Base-by-base conservation (phyloP, 1,140 invertebrate species). In the Pomphorhynchus laevis region DNA sequence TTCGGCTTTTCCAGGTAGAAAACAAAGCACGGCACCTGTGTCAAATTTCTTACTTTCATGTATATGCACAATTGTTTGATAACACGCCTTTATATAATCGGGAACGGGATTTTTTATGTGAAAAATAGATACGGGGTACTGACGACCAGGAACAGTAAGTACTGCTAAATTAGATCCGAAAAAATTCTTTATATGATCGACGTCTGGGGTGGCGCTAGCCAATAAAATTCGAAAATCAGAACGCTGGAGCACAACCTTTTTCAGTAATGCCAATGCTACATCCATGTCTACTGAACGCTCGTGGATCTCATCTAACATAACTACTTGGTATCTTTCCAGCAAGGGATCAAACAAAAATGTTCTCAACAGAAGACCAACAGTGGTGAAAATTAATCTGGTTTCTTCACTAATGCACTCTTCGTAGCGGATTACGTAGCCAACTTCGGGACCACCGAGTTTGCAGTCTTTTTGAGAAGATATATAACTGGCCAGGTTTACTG, bases 231-330 rank as follows among this genome's bases (percentile, higher is more conserved):
- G 69, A 6, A 93, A 56, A 49, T 70, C 70, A 48, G 65, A 67
- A 12, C 79, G 63, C 65, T 79, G 84, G 65, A 73, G 56, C 20
- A 66, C 53, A 49, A 91, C 74, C 62, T 89, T 86, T 55, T 89
- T 84, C 6, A 95, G 50, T 1, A 95, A 58, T 4, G 80, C 79
- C 63, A 95, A 68, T 5, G 89, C 60, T 27, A 93, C 74, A 52
- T 95, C 86, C 0, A 77, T 82, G 47, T 84, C 65, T 21, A 84
- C 59, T 4, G 71, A 77, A 39, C 84, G 62, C 56, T 95, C 84
- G 49, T 95, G 84, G 0, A 77, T 79, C 64, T 95, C 86, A 53
- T 93, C 86, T 11, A 98, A 55, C 49, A 95, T 73, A 9, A 95
- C 68, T 2, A 76, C 71, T 46, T 53, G 70, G 53, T 89, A 93